phyloP scores from a whole-genome alignment of 2,888 invertebrate genomes.

The Pegoplata infirma region DNA sequence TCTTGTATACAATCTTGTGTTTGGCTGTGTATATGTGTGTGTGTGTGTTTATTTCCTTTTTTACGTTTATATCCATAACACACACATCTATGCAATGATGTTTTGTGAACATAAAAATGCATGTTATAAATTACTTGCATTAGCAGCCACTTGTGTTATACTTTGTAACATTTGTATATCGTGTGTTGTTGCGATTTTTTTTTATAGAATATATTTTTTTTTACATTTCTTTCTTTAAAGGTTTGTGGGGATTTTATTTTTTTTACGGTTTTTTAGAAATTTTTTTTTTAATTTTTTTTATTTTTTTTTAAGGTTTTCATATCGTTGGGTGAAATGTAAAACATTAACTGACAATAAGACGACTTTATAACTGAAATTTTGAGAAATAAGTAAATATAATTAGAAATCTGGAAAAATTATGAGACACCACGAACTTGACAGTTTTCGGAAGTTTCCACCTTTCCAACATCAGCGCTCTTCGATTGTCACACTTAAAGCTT shows the following conservation, averaged over 20 bases:
- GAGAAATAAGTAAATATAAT: too few species aligned
- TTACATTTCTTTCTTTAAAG: too few species aligned
- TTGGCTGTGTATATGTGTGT: too few species aligned
- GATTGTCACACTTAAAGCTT: too few species aligned
- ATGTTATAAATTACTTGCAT: slow-evolving; percentile 75
- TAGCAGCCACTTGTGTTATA: slow-evolving; percentile 74
- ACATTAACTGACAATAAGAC: too few species aligned
- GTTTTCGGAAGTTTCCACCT: too few species aligned
- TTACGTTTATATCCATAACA: background rate
- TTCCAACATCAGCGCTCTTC: too few species aligned
- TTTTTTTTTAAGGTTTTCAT: background rate
- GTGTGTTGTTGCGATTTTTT: slow-evolving; percentile 19
- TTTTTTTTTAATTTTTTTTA: background rate
- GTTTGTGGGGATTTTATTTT: slow-evolving; percentile 1
- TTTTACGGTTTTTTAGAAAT: background rate
- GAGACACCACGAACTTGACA: too few species aligned
- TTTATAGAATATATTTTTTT: background rate
- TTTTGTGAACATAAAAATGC: slow-evolving; percentile 64
- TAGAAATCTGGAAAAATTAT: too few species aligned
- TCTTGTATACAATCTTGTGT: background rate
- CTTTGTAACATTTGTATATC: slow-evolving; percentile 38
- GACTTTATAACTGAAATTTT: too few species aligned
- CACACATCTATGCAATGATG: slow-evolving; percentile 27
- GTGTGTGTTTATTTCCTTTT: too few species aligned
- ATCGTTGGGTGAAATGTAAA: background rate